phyloP scores from a whole-genome alignment of 1,140 invertebrate genomes.

The Planococcus citri region DNA sequence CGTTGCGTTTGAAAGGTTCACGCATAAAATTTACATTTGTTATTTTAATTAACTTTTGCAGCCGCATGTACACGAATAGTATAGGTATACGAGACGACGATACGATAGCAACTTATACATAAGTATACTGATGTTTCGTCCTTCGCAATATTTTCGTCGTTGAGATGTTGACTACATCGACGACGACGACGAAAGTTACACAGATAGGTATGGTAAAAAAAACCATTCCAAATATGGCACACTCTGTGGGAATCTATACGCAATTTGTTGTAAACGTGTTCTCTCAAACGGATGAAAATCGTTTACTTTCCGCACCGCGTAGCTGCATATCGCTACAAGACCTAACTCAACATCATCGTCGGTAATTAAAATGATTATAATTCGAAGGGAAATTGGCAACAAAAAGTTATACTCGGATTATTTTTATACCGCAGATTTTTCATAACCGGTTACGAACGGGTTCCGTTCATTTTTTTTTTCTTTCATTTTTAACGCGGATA shows the following conservation, averaged over 20 bases:
- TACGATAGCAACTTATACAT: too few species aligned
- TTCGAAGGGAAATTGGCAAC: constrained; percentile 1
- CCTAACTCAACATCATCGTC: neutral
- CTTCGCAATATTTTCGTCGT: too few species aligned
- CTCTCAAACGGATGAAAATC: neutral
- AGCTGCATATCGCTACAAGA: too few species aligned
- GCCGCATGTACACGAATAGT: neutral
- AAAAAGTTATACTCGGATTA: neutral
- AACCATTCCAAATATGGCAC: neutral
- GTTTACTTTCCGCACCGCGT: neutral
- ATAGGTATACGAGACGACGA: too few species aligned
- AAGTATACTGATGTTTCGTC: too few species aligned
- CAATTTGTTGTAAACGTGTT: neutral
- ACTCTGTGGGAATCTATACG: neutral
- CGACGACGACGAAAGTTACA: too few species aligned
- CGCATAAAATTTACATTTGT: constrained; percentile 4
- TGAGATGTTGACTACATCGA: too few species aligned
- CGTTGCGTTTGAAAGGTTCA: neutral
- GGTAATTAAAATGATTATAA: neutral
- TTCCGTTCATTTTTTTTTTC: neutral
- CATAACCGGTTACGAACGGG: neutral
- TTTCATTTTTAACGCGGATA: neutral
- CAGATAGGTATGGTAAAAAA: neutral
- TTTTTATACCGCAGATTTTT: neutral
- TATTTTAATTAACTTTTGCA: neutral